These are phyloP conservation scores for Pangasius macronema DNA, from an alignment of 2,797 vertebrate genomes.

Conservation along the genomic window DNA sequence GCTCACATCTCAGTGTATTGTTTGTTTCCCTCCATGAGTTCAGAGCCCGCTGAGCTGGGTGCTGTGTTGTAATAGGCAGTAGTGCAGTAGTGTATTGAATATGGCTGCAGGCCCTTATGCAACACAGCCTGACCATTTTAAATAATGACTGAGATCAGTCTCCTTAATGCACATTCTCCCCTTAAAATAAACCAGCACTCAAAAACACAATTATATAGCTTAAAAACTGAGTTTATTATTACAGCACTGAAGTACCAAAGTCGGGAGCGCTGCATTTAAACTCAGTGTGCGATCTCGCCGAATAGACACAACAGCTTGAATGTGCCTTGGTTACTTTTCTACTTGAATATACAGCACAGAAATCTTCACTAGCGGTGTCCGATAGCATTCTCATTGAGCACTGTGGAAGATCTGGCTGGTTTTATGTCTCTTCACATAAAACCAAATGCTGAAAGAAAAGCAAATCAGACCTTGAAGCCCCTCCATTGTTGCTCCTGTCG, in stretches of 20 bases:
- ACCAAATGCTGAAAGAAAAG: not conserved
- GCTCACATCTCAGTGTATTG: conserved; percentile 2
- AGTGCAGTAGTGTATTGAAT: not conserved
- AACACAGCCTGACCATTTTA: not conserved
- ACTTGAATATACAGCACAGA: not conserved
- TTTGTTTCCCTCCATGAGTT: conserved; percentile 33
- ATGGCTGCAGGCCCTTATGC: not conserved
- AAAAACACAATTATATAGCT: not conserved
- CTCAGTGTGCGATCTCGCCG: not conserved
- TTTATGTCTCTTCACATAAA: not conserved
- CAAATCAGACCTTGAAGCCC: not conserved
- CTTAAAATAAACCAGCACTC: not conserved
- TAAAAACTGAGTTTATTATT: not conserved
- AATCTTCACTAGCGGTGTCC: not conserved
- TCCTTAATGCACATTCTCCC: conserved; percentile 29
- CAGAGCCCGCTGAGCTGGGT: not conserved
- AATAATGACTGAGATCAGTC: not conserved
- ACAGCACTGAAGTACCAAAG: not conserved
- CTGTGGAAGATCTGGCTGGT: not conserved
- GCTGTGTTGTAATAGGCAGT: not conserved
- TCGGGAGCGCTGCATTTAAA: not conserved
- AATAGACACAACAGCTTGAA: not conserved
- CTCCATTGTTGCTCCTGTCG: not conserved
- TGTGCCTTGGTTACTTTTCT: not conserved
- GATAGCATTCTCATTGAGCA: not conserved